A percentile compares a stretch with the other conserved stretches of the same genome.
Conservation (phyloP, 2,888 invertebrate species). For the Branchinecta sandiegonensis region DNA sequence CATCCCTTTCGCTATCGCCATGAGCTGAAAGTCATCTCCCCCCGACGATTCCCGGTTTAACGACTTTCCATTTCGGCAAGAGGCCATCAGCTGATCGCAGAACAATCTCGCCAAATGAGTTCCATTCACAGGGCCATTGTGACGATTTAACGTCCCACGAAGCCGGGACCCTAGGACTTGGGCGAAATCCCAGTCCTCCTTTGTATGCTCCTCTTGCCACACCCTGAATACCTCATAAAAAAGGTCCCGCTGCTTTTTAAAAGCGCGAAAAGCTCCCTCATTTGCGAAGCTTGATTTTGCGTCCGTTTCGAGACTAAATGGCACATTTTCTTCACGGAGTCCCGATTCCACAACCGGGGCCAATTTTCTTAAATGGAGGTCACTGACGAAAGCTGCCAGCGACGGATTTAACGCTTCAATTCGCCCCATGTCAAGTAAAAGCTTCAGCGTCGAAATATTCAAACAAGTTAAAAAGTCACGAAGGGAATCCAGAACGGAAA, state of each 20-base stretch:
- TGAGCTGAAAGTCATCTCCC: background rate
- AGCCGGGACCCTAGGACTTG: conserved; percentile 12
- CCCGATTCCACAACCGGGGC: background rate
- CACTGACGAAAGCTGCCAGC: conserved; percentile 10
- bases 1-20: background rate
- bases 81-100: conserved; percentile 14
- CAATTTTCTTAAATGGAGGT: background rate
- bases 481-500: background rate
- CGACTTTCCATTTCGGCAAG: background rate
- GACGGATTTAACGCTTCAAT: background rate
- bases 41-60: background rate
- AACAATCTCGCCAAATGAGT: conserved; percentile 11
- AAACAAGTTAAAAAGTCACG: conserved; percentile 14
- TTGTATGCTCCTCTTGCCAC: conserved; percentile 12
- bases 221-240: background rate
- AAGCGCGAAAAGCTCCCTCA: conserved; percentile 6
- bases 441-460: background rate
- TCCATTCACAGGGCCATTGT: conserved; percentile 8
- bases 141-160: conserved; percentile 10
- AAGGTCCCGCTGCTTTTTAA: conserved; percentile 11
- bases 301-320: conserved; percentile 5
- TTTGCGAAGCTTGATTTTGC: conserved; percentile 6
- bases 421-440: background rate
- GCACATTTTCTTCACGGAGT: conserved; percentile 3
- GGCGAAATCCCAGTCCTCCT: conserved; percentile 8